These are phyloP conservation scores for Lapara coniferarum DNA, from an alignment of 2,888 invertebrate genomes.

Conservation along the genomic window DNA sequence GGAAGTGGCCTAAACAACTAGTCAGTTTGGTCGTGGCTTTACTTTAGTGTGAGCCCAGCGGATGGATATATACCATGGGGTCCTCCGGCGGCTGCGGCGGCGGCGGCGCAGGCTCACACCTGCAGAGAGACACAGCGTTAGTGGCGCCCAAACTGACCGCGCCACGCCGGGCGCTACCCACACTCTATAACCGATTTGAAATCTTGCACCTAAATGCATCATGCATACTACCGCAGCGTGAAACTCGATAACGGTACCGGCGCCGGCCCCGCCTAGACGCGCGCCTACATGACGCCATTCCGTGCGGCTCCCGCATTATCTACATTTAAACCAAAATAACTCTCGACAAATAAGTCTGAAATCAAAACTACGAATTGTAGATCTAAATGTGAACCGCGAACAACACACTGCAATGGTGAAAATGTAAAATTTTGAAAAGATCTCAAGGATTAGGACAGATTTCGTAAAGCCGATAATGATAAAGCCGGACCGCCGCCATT, in stretches of 20 bases:
- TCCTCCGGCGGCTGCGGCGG: constrained; percentile 78
- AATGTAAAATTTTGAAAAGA: constrained; percentile 76
- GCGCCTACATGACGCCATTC: constrained; percentile 77
- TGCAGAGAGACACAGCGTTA: constrained; percentile 84
- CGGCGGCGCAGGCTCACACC: constrained; percentile 83
- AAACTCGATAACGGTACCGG: constrained; percentile 56
- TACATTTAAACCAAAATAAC: constrained; percentile 61
- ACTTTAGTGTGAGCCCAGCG: constrained; percentile 83
- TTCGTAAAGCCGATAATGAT: constrained; percentile 63
- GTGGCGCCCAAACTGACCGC: constrained; percentile 79
- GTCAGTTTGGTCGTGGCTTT: constrained; percentile 80
- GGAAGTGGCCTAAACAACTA: constrained; percentile 82
- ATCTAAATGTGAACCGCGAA: constrained; percentile 61
- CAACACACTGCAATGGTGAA: constrained; percentile 68
- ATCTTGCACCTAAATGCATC: constrained; percentile 68
- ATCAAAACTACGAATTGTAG: constrained; percentile 73
- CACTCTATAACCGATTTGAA: constrained; percentile 76
- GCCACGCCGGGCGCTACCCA: constrained; percentile 52
- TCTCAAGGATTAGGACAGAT: constrained; percentile 72
- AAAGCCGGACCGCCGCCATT: constrained; percentile 80
- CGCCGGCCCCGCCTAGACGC: constrained; percentile 47
- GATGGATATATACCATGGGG: constrained; percentile 82
- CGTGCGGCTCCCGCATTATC: constrained; percentile 72
- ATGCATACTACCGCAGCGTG: constrained; percentile 33
- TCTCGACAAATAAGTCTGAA: constrained; percentile 69